Conservation (phyloP, 2,113 vertebrate species). For the Zapornia atra region DNA sequence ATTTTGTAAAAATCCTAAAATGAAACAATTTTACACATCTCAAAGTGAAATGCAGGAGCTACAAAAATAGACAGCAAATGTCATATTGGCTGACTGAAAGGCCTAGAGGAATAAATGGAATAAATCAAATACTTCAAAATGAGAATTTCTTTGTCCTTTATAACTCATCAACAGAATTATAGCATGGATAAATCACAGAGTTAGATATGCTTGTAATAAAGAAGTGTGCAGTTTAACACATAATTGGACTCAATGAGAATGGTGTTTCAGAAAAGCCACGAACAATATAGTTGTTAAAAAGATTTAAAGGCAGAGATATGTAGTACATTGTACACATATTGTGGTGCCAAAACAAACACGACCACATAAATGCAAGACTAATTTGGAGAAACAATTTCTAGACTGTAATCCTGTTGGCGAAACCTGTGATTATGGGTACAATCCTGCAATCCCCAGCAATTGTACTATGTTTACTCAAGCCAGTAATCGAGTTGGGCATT, state of each 20-base stretch:
- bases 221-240: background rate
- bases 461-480: background rate
- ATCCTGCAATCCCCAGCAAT: slow-evolving; percentile 26
- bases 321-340: background rate
- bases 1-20: background rate
- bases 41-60: background rate
- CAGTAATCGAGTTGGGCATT: background rate
- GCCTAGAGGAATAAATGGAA: background rate
- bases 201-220: background rate
- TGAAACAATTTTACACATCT: background rate
- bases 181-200: background rate
- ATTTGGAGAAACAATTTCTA: slow-evolving; percentile 38
- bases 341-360: slow-evolving; percentile 21
- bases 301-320: background rate
- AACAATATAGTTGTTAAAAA: slow-evolving; percentile 29
- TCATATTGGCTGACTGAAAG: background rate
- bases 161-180: background rate
- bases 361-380: slow-evolving; percentile 39
- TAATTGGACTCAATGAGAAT: slow-evolving; percentile 1
- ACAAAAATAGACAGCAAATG: background rate
- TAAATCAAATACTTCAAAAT: background rate
- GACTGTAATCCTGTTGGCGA: slow-evolving; percentile 19
- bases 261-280: background rate
- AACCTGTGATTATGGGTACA: slow-evolving; percentile 37
- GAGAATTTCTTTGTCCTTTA: background rate